A percentile compares a stretch with the other conserved stretches of the same genome.
phyloP scores from a whole-genome alignment of 2,888 invertebrate genomes.

The Mechanitis mazaeus region DNA sequence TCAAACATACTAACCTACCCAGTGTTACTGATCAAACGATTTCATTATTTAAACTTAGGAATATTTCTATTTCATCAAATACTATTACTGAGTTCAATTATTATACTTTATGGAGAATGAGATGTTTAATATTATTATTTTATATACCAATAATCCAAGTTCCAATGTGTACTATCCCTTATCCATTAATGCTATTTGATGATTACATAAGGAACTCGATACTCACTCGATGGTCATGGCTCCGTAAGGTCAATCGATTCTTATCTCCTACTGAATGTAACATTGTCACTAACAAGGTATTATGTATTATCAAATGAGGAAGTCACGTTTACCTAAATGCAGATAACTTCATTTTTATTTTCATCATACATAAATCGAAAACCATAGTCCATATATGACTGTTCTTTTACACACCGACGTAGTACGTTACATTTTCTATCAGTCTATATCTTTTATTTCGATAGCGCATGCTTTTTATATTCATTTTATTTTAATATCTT shows the following conservation, averaged over 20 bases:
- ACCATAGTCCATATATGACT: no score
- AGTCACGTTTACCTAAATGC: constrained; percentile 1
- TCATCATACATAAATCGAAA: no score
- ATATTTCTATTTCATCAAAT: no score
- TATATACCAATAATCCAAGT: neutral
- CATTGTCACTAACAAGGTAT: neutral
- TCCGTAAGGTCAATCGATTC: constrained; percentile 57
- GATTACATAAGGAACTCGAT: constrained; percentile 68
- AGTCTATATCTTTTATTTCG: no score
- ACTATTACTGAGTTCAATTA: no score
- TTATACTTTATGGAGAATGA: no score
- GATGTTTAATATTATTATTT: neutral
- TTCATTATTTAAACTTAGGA: neutral
- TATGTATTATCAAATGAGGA: constrained; percentile 10
- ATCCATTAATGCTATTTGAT: constrained; percentile 40
- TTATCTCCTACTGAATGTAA: constrained; percentile 20
- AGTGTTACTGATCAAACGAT: neutral
- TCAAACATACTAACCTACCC: neutral
- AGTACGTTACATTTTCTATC: no score
- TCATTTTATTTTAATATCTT: no score
- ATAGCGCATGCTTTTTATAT: no score
- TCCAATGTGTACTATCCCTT: constrained; percentile 10
- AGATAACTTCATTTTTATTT: neutral
- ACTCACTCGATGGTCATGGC: constrained; percentile 68
- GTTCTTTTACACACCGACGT: no score